A percentile compares a stretch with the other conserved stretches of the same genome.
Evolutionary conservation across 2,888 invertebrate genomes (phyloP).

Genomic region (Sicus ferrugineus): DNA sequence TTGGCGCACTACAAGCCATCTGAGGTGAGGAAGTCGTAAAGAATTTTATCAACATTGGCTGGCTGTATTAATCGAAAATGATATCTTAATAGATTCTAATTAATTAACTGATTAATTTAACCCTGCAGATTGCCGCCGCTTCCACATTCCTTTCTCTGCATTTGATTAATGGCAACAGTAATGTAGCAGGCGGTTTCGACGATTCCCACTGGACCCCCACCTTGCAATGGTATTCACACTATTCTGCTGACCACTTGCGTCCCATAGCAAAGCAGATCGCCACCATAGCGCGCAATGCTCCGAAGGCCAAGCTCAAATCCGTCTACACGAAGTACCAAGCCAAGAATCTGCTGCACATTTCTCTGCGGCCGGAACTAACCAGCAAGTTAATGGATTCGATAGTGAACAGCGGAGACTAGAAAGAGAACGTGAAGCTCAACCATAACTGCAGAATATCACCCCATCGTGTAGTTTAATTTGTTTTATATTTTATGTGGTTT

Average conservation of each 20-base stretch:
- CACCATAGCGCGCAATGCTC: slow-evolving; percentile 72
- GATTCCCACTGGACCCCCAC: slow-evolving; percentile 76
- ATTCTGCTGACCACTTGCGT: slow-evolving; percentile 73
- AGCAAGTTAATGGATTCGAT: slow-evolving; percentile 57
- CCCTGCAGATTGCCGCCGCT: slow-evolving; percentile 58
- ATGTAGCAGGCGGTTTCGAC: slow-evolving; percentile 49
- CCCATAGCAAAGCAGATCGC: slow-evolving; percentile 77
- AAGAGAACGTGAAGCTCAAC: not conserved
- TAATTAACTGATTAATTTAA: slow-evolving; percentile 5
- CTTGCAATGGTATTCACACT: slow-evolving; percentile 79
- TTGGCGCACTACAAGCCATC: slow-evolving; percentile 84
- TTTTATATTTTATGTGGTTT: slow-evolving; percentile 33
- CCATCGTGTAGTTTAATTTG: slow-evolving; percentile 37
- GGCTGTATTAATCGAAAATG: not conserved
- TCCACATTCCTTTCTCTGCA: slow-evolving; percentile 60
- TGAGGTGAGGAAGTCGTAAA: slow-evolving; percentile 72
- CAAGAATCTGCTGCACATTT: slow-evolving; percentile 71
- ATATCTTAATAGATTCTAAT: not conserved
- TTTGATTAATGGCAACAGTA: slow-evolving; percentile 56
- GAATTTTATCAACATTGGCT: too few relatives aligned
- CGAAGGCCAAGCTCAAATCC: slow-evolving; percentile 75
- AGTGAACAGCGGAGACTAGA: slow-evolving; percentile 40
- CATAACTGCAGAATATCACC: not conserved
- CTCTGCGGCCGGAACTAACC: slow-evolving; percentile 70
- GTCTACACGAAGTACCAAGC: slow-evolving; percentile 74